These are phyloP conservation scores for Eupithecia pulchellata DNA, from an alignment of 2,888 invertebrate species.

Conservation along the genomic window DNA sequence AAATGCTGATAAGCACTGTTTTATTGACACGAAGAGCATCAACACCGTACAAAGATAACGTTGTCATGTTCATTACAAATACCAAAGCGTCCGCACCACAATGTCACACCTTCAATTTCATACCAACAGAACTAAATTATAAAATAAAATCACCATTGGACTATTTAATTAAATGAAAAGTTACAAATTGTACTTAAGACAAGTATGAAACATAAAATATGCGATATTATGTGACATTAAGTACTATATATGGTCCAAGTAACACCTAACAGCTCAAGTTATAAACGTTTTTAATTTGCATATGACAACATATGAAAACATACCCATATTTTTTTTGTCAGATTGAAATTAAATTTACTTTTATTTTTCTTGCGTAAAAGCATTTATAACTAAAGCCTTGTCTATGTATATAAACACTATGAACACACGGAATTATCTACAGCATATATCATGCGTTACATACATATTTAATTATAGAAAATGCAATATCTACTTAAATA, in stretches of 20 bases:
- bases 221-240: slow-evolving; percentile 32
- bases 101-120: slow-evolving; percentile 7
- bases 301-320: not conserved
- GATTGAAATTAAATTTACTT: not conserved
- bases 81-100: slow-evolving; percentile 19
- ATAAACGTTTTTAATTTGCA: slow-evolving; percentile 14
- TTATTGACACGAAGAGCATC: not conserved
- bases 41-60: slow-evolving; percentile 6
- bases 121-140: not conserved
- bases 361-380: not conserved
- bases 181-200: slow-evolving; percentile 30
- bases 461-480: slow-evolving; percentile 34
- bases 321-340: not conserved
- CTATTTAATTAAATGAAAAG: slow-evolving; percentile 16
- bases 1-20: not conserved
- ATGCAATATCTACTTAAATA: slow-evolving; percentile 38
- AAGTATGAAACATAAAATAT: slow-evolving; percentile 28
- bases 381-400: slow-evolving; percentile 12
- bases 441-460: slow-evolving; percentile 23
- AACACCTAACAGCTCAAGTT: slow-evolving; percentile 21
- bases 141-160: slow-evolving; percentile 19
- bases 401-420: slow-evolving; percentile 37
- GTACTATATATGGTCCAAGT: slow-evolving; percentile 39
- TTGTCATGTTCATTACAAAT: not conserved
- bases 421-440: slow-evolving; percentile 43